These are phyloP conservation scores for Dendrophyllia cribrosa DNA, from an alignment of 64 coral and sea anemone species.

Conservation along the genomic window DNA sequence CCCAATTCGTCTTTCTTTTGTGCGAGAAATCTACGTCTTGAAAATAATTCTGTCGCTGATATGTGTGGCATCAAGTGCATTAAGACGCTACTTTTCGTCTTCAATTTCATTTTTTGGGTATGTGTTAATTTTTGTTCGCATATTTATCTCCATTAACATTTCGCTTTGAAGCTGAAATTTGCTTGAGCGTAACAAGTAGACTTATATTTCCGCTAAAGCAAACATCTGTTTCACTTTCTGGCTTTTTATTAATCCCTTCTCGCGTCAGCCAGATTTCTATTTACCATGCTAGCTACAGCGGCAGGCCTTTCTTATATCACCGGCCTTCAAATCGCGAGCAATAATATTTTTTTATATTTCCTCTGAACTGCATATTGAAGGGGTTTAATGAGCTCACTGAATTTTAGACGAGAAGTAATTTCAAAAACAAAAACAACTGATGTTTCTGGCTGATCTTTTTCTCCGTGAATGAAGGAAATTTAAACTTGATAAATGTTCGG, in stretches of 20 bases:
- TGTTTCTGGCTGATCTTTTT: background rate
- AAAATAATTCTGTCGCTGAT: background rate
- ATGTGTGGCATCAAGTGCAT: conserved; percentile 90
- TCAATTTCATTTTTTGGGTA: conserved; percentile 97
- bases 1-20: background rate
- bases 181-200: background rate
- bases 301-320: background rate
- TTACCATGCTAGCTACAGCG: background rate
- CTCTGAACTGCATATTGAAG: background rate
- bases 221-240: background rate
- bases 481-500: background rate
- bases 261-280: background rate
- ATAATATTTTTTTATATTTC: background rate
- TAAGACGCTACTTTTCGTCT: conserved; percentile 79
- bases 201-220: background rate
- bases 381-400: background rate
- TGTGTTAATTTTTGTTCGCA: conserved; percentile 12
- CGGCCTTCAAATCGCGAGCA: background rate
- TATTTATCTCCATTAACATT: background rate
- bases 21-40: background rate
- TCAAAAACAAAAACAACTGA: background rate
- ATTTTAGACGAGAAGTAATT: background rate
- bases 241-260: background rate
- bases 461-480: too few relatives aligned
- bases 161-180: background rate